Base-by-base conservation (phyloP, 2,797 vertebrate genomes). In the Phylloscopus collybita region DNA sequence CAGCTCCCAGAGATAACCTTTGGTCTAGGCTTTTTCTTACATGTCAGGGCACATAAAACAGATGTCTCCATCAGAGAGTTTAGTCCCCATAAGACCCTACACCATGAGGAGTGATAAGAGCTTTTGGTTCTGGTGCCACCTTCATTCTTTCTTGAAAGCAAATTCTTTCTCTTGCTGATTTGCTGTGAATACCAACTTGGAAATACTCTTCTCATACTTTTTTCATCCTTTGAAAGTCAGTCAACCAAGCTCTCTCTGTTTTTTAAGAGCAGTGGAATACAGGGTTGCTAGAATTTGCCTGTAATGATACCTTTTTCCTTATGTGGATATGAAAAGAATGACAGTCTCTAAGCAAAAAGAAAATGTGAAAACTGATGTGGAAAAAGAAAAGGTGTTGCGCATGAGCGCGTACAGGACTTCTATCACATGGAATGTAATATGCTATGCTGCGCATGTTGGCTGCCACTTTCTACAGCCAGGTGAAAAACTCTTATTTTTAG, bases 1-100 rank as follows among this genome's bases (percentile, higher is more conserved):
- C 53, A 75, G 32, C 57, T 82, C 36, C 8, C 9, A 57, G 90
- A 92, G 96, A 96, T 95, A 96, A 97, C 86, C 85, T 96, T 80
- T 51, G 51, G 45, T 80, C 56, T 69, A 42, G 29, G 69, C 69
- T 93, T 96, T 92, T 96, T 40, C 89, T 94, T 91, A 36, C 44
- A 29, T 0, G 4, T 93, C 93, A 88, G 60, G 72, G 45, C 71
- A 25, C 71, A 50, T 90, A 64, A 93, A 84, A 73, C 79, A 93
- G 87, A 96, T 64, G 38, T 59, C 74, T 95, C 38, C 32, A 32
- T 80, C 74, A 45, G 38, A 47, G 44, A 42, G 45, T 54, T 26
- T 17, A 30, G 64, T 92, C n/a, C 51, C 72, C 49, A 6, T 50
- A 56, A 82, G 69, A 80, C 66, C 60, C 19, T 73, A 27, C 7